Percentiles rank a stretch among this genome's conserved stretches.
Evolutionary conservation across 2,797 vertebrate genomes (phyloP).

Genomic region (Clamator glandarius): DNA sequence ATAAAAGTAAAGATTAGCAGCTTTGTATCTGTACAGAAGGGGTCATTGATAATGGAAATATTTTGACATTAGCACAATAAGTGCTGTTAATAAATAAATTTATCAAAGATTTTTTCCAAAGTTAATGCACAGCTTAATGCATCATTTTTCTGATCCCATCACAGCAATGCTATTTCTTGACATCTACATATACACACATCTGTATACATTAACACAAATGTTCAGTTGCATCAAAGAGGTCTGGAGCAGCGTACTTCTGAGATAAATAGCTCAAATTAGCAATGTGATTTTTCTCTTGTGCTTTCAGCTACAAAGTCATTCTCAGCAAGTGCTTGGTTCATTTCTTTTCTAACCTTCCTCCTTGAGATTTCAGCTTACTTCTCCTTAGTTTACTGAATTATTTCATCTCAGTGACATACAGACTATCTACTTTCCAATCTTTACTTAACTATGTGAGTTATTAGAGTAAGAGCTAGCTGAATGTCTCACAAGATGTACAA

Average conservation of each 20-base stretch:
- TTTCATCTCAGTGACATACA: slow-evolving; percentile 28
- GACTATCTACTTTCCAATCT: slow-evolving; percentile 12
- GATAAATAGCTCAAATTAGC: background rate
- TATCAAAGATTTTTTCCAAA: background rate
- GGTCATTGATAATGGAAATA: background rate
- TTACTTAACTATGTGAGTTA: slow-evolving; percentile 23
- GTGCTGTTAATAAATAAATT: background rate
- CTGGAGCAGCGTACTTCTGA: background rate
- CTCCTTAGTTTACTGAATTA: background rate
- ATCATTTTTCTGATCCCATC: background rate
- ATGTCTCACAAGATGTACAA: slow-evolving; percentile 57
- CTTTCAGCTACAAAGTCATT: background rate
- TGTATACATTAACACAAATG: background rate
- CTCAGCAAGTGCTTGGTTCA: background rate
- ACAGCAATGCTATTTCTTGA: background rate
- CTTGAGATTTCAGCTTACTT: slow-evolving; percentile 5
- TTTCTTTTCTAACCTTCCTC: background rate
- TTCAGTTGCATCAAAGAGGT: background rate
- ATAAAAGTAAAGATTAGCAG: background rate
- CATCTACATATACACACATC: background rate
- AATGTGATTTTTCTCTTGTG: background rate
- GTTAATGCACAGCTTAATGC: background rate
- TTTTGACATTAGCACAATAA: background rate
- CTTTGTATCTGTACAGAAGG: background rate
- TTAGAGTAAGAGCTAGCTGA: slow-evolving; percentile 26